These are phyloP conservation scores for Megaptera novaeangliae DNA, from an alignment of 2,113 vertebrate species.

Conservation along the genomic window DNA sequence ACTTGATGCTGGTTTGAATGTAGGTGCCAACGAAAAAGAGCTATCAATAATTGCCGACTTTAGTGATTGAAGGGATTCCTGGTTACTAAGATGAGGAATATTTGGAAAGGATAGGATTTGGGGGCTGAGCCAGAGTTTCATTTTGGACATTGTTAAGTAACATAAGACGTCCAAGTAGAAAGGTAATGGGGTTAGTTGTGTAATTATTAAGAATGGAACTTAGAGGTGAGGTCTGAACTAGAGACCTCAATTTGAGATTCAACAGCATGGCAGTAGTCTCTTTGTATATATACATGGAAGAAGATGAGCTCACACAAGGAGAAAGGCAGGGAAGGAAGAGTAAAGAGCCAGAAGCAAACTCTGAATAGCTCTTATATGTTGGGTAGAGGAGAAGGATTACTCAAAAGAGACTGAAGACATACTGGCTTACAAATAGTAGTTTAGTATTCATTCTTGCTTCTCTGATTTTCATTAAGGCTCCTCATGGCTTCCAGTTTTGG, in stretches of 20 bases:
- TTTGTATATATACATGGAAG: fast-evolving
- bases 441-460: neutral
- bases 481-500: neutral
- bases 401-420: neutral
- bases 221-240: neutral
- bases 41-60: neutral
- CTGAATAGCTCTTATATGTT: neutral
- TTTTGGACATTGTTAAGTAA: neutral
- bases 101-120: neutral
- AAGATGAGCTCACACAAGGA: neutral
- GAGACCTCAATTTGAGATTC: neutral
- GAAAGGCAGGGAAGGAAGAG: neutral
- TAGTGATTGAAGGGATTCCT: neutral
- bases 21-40: neutral
- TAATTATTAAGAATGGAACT: neutral
- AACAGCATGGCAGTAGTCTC: neutral
- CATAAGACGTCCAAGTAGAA: neutral
- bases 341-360: neutral
- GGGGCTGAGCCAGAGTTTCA: neutral
- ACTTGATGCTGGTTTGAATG: neutral
- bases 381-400: neutral
- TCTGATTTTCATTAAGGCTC: neutral
- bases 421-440: neutral
- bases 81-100: neutral
- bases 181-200: neutral